phyloP scores from a whole-genome alignment of 2,797 vertebrate species.

The Erpetoichthys calabaricus region DNA sequence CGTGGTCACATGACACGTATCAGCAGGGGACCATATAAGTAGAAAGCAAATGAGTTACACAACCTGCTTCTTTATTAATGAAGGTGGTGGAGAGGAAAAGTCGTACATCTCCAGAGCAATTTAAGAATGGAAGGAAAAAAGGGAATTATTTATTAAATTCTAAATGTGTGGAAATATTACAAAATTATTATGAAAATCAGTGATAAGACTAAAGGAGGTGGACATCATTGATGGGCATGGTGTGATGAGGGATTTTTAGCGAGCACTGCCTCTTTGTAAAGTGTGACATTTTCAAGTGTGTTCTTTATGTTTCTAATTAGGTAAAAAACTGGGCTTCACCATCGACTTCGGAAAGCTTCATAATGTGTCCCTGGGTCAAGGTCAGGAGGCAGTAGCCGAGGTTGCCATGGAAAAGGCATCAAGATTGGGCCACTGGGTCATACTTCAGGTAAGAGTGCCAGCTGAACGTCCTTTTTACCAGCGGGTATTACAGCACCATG shows the following conservation, averaged over 20 bases:
- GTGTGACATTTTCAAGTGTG: not conserved
- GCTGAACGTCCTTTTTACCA: too few species aligned
- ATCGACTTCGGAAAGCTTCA: slow-evolving; percentile 69
- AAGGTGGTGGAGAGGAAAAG: too few species aligned
- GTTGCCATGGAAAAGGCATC: slow-evolving; percentile 65
- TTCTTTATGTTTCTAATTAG: slow-evolving; percentile 21
- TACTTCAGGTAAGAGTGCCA: slow-evolving; percentile 56
- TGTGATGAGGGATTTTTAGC: too few species aligned
- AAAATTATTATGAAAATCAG: not conserved
- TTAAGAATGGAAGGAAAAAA: not conserved
- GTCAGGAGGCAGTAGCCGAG: slow-evolving; percentile 68
- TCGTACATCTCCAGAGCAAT: not conserved
- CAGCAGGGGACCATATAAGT: too few species aligned
- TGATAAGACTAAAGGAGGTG: too few species aligned
- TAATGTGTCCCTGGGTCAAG: slow-evolving; percentile 64
- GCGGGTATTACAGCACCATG: too few species aligned
- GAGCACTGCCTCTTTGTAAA: not conserved
- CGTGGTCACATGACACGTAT: too few species aligned
- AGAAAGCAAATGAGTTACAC: too few species aligned
- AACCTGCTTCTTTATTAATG: too few species aligned
- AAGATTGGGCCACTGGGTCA: slow-evolving; percentile 78
- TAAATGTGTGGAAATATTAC: not conserved
- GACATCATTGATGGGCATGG: too few species aligned
- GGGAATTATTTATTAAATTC: not conserved
- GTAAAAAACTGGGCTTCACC: slow-evolving; percentile 63